Evolutionary conservation across 1,140 invertebrate genomes (phyloP).

Genomic region (Armadillidium nasatum): DNA sequence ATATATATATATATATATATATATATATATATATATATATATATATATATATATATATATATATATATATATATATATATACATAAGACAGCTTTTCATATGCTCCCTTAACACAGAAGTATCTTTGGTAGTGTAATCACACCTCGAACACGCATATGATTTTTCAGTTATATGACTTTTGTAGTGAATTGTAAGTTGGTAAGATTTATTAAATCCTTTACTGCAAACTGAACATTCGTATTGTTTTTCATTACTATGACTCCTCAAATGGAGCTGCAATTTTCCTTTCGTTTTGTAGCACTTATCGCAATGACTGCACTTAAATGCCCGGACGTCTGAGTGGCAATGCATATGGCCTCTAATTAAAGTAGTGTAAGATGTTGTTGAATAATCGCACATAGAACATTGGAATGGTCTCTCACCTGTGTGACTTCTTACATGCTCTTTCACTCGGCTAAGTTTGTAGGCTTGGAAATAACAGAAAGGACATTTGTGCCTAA

Average conservation of each 20-base stretch:
- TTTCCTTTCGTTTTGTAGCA: not conserved
- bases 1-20: no score
- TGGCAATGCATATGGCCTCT: not conserved
- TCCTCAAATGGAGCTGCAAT: not conserved
- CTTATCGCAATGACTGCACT: not conserved
- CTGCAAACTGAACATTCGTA: not conserved
- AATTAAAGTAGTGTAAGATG: not conserved
- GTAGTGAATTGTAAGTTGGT: not conserved
- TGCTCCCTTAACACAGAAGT: not conserved
- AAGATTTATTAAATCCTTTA: not conserved
- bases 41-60: no score
- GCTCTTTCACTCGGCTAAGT: not conserved
- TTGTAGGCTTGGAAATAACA: not conserved
- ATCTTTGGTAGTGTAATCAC: not conserved
- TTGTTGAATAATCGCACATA: not conserved
- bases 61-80: no score
- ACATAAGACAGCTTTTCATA: no score
- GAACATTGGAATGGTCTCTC: not conserved
- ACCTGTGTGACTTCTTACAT: not conserved
- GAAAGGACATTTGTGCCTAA: conserved; percentile 6
- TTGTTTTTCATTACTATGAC: not conserved
- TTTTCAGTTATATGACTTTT: not conserved
- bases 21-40: no score
- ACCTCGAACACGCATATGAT: not conserved
- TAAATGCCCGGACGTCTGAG: not conserved